Base-by-base conservation (phyloP, 2,113 vertebrate species). In the Eleginops maclovinus region DNA sequence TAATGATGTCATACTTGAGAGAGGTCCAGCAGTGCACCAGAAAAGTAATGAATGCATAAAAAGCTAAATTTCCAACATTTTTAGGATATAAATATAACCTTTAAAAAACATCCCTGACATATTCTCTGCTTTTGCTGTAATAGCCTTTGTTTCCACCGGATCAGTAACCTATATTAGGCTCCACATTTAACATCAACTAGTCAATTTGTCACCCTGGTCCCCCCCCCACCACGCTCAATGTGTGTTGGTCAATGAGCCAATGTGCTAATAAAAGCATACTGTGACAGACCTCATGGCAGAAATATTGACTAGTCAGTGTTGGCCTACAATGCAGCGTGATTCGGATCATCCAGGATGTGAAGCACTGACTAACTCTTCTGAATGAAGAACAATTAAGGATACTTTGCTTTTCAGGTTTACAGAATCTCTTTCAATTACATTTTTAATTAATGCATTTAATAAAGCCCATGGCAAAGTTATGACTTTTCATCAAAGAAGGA, bases 211-310 rank as follows among this genome's bases (percentile, higher is more conserved):
- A 77, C 44, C 50, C 60, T 41, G 31, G 49, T 68, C 26, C 24
- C 43, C 28, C 64, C 50, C 47, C 10, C n/a, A n/a, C n/a, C n/a
- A n/a, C n/a, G n/a, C n/a, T n/a, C n/a, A 41, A 65, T 22, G 44
- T 3, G 50, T 58, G 17, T 50, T 5, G 56, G 56, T 87, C 85
- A 79, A 88, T 83, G 63, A 82, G 78, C 7, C 62, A 70, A 51
- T 13, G 19, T 61, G 60, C 56, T 82, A 76, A 72, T 83, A 66
- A 62, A 76, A 4, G 9, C 47, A 44, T 26, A 72, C 64, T 47
- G 62, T 61, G 61, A 83, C n/a, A 44, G 71, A 43, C 26, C 44
- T 60, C 54, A 53, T 44, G 55, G 65, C 22, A 53, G 31, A 47
- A 64, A 50, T 59, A 84, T 83, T 64, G 87, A 87, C 75, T 13